Base-by-base conservation (phyloP, 2,797 vertebrate genomes). In the Pachyuromys duprasi region DNA sequence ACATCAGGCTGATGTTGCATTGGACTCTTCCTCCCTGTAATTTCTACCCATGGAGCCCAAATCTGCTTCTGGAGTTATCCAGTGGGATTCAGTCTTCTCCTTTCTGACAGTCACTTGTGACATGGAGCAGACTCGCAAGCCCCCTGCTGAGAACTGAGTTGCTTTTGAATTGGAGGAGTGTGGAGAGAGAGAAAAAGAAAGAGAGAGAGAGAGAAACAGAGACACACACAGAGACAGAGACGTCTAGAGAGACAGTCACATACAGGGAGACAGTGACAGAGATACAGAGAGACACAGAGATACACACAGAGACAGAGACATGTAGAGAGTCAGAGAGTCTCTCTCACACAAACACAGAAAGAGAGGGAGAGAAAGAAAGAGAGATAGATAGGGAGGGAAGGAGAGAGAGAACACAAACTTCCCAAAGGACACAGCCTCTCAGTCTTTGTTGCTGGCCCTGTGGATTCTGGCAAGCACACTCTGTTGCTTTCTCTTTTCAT, bases 11-110 rank as follows among this genome's bases (percentile, higher is more conserved):
- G 60, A 87, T 8, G 17, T 31, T 45, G 62, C 31, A 42, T 28
- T 67, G 90, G 74, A 87, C 63, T 45, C 83, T 80, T 39, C 65
- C 45, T 84, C 75, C 84, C 63, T 94, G 0, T 78, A 91, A 96
- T 96, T 96, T 97, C 93, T 94, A 79, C 83, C 83, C 83, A 67
- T 33, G 2, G 65, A 93, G 87, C 72, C 79, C 89, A 80, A 96
- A 89, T 93, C 90, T 87, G n/a, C 80, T 80, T 65, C 87, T 26
- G 42, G 74, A 82, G 84, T 86, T 69, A 11, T 1, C 24, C 45
- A n/a, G 76, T 11, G n/a, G 94, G 86, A 93, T 39, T 89, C 67
- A 39, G 20, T 42, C 63, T n/a, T 92, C 24, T 78, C 55, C 65
- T n/a, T 93, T 87, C 70, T 72, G 87, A 89, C 65, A 95, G 81